phyloP scores from a whole-genome alignment of 2,888 invertebrate genomes.

The Nomada fabriciana region DNA sequence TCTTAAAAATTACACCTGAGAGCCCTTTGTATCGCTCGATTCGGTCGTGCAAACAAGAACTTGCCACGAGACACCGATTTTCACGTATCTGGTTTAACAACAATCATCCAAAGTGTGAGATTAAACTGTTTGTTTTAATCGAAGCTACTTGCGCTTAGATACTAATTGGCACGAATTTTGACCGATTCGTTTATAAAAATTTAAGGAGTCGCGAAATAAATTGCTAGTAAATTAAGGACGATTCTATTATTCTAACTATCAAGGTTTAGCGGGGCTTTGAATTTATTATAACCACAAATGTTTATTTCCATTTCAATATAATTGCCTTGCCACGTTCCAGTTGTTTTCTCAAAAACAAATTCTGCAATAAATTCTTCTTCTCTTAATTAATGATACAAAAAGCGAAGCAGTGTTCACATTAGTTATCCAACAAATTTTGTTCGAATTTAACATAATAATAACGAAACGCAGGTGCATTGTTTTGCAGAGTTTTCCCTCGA shows the following conservation, averaged over 20 bases:
- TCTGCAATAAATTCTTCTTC: too few species aligned
- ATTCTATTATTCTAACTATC: too few species aligned
- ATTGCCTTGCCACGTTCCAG: too few species aligned
- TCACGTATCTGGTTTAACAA: background rate
- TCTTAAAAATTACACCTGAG: conserved; percentile 39
- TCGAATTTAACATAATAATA: background rate
- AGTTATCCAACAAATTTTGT: background rate
- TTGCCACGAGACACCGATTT: background rate
- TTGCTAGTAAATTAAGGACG: background rate
- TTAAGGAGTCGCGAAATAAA: background rate
- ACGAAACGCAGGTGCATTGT: background rate
- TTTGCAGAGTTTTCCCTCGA: background rate
- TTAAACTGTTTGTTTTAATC: conserved; percentile 13
- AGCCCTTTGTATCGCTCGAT: conserved; percentile 22
- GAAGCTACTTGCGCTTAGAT: background rate
- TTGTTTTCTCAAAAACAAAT: too few species aligned
- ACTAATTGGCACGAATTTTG: background rate
- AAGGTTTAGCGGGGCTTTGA: too few species aligned
- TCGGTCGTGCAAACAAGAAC: background rate
- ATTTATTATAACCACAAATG: too few species aligned
- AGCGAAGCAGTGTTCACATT: too few species aligned
- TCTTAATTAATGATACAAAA: too few species aligned
- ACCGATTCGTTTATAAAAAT: background rate
- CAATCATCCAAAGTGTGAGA: background rate
- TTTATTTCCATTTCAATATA: too few species aligned